A percentile compares a stretch with the other conserved stretches of the same genome.
Conservation (phyloP, 2,888 invertebrate genomes). For the Pristionchus fissidentatus region DNA sequence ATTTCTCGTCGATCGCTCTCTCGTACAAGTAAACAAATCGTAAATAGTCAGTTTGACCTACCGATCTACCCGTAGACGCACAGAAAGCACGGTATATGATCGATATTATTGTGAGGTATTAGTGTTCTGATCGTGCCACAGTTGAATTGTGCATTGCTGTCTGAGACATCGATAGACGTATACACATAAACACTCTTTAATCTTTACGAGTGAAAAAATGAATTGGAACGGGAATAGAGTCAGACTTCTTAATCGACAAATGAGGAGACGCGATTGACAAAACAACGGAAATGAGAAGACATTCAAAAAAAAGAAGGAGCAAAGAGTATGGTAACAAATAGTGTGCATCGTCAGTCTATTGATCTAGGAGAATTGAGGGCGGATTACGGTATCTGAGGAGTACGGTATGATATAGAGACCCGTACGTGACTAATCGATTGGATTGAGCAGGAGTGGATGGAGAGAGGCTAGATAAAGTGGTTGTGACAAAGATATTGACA, state of each 20-base stretch:
- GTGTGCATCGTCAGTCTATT: not conserved
- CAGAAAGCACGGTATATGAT: not conserved
- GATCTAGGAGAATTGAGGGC: not conserved
- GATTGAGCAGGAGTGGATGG: not conserved
- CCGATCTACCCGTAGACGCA: not conserved
- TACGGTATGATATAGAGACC: slow-evolving; percentile 24
- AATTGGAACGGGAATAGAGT: slow-evolving; percentile 1
- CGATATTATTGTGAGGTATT: not conserved
- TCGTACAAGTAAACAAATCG: slow-evolving; percentile 15
- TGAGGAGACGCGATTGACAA: not conserved
- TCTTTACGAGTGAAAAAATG: slow-evolving; percentile 34
- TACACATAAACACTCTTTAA: slow-evolving; percentile 15
- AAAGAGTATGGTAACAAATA: slow-evolving; percentile 18
- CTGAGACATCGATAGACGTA: not conserved
- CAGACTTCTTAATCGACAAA: not conserved
- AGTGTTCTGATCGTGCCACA: slow-evolving; percentile 14
- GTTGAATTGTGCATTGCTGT: not conserved
- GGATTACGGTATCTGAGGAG: slow-evolving; percentile 36
- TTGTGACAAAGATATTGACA: not conserved
- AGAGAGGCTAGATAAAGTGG: not conserved
- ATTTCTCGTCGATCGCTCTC: not conserved
- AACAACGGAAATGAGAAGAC: not conserved
- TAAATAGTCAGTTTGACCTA: not conserved
- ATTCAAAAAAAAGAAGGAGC: no score
- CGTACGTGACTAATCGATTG: slow-evolving; percentile 17